Evolutionary conservation across 2,888 invertebrate species (phyloP).

Genomic region (Dryobota labecula): DNA sequence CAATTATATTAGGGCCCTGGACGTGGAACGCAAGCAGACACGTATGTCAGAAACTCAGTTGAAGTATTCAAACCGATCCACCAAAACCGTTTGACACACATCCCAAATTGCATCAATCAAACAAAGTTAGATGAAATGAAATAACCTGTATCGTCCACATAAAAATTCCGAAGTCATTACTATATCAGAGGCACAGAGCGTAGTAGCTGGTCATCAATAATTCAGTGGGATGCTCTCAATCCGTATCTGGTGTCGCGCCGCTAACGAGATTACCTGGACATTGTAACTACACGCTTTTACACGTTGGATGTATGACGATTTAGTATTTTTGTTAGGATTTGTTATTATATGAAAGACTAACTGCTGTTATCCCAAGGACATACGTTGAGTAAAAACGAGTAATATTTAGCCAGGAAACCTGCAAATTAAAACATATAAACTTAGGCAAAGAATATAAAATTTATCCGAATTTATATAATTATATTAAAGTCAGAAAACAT

Average conservation of each 20-base stretch:
- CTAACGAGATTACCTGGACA: slow-evolving; percentile 73
- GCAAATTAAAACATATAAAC: not conserved
- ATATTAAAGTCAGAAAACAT: not conserved
- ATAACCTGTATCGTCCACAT: slow-evolving; percentile 47
- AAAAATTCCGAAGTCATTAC: slow-evolving; percentile 62
- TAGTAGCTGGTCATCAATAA: slow-evolving; percentile 63
- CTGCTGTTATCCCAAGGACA: too few relatives aligned
- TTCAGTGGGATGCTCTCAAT: slow-evolving; percentile 66
- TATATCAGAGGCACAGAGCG: slow-evolving; percentile 56
- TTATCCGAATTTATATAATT: too few relatives aligned
- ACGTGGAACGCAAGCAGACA: not conserved
- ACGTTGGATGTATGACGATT: slow-evolving; percentile 45
- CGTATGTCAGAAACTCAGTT: not conserved
- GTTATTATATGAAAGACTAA: not conserved
- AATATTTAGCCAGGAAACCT: not conserved
- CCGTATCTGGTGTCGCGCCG: slow-evolving; percentile 63
- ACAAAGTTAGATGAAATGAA: slow-evolving; percentile 43
- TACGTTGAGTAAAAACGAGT: not conserved
- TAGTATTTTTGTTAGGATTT: slow-evolving; percentile 14
- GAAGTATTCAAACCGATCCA: not conserved
- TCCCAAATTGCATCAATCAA: slow-evolving; percentile 14
- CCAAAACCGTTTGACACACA: not conserved
- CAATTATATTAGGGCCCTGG: not conserved
- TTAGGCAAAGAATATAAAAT: too few relatives aligned
- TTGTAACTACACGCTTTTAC: slow-evolving; percentile 61